A percentile compares a stretch with the other conserved stretches of the same genome.
Evolutionary conservation across 2,113 vertebrate genomes (phyloP).

Genomic region (Microcebus ravelobensis): DNA sequence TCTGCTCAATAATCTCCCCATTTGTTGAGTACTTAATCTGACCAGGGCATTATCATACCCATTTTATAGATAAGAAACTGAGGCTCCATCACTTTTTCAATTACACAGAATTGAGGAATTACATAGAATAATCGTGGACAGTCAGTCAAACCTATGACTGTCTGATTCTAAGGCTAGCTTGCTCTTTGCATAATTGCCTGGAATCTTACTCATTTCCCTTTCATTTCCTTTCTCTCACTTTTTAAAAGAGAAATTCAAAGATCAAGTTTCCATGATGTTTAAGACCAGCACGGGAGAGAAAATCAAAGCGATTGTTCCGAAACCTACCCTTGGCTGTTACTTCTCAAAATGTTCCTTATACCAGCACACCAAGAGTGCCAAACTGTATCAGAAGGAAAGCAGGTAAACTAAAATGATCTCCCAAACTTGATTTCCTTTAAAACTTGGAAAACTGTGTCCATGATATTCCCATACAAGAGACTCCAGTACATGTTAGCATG

Average conservation of each 20-base stretch:
- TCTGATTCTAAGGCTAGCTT: neutral
- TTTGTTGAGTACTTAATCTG: neutral
- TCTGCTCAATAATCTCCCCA: neutral
- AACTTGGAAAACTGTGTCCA: neutral
- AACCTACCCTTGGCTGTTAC: neutral
- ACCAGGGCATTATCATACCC: neutral
- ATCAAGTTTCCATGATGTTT: neutral
- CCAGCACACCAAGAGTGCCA: too few species aligned
- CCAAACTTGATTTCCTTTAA: neutral
- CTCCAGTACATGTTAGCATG: too few species aligned
- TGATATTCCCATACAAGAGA: neutral
- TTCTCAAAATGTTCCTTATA: neutral
- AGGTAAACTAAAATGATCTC: accelerated
- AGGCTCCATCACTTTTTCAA: neutral
- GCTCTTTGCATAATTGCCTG: neutral
- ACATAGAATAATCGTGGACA: neutral
- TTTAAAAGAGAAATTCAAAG: neutral
- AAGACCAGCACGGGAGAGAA: neutral
- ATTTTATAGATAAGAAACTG: neutral
- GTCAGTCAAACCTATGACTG: neutral
- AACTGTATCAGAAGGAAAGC: neutral
- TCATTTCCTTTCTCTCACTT: neutral
- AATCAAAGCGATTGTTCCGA: accelerated
- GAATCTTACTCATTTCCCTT: neutral
- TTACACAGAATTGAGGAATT: neutral